A percentile compares a stretch with the other conserved stretches of the same genome.
Conservation (phyloP, 2,113 vertebrate species). For the human region DNA sequence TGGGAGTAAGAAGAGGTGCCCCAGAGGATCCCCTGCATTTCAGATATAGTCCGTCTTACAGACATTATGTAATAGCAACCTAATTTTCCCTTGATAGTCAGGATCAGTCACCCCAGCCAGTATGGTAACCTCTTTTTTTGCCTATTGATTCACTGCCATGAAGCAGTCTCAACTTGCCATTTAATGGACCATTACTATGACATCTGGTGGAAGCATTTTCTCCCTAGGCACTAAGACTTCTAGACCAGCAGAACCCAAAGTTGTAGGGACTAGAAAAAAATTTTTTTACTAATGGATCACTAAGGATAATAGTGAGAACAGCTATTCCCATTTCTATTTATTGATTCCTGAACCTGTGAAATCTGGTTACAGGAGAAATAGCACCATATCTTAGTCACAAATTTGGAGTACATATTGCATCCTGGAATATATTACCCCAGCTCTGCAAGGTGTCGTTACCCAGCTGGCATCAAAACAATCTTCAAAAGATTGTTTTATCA, state of each 20-base stretch:
- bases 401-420: not conserved
- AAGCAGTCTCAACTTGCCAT: not conserved
- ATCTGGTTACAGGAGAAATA: not conserved
- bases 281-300: not conserved
- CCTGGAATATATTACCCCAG: not conserved
- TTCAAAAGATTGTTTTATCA: not conserved
- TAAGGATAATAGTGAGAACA: not conserved
- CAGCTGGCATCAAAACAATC: not conserved
- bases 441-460: not conserved
- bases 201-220: not conserved
- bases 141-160: not conserved
- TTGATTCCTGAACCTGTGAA: not conserved
- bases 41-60: not conserved
- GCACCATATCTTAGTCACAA: not conserved
- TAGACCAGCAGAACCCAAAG: not conserved
- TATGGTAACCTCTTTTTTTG: not conserved
- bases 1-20: not conserved
- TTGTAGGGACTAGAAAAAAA: not conserved
- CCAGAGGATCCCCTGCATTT: not conserved
- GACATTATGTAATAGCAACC: not conserved
- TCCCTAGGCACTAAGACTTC: not conserved
- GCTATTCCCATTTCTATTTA: not conserved
- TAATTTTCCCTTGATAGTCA: not conserved
- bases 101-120: not conserved
- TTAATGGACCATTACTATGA: not conserved